A percentile compares a stretch with the other conserved stretches of the same genome.
These are phyloP conservation scores for Miltochrista miniata DNA, from an alignment of 2,888 invertebrate species.

Conservation along the genomic window DNA sequence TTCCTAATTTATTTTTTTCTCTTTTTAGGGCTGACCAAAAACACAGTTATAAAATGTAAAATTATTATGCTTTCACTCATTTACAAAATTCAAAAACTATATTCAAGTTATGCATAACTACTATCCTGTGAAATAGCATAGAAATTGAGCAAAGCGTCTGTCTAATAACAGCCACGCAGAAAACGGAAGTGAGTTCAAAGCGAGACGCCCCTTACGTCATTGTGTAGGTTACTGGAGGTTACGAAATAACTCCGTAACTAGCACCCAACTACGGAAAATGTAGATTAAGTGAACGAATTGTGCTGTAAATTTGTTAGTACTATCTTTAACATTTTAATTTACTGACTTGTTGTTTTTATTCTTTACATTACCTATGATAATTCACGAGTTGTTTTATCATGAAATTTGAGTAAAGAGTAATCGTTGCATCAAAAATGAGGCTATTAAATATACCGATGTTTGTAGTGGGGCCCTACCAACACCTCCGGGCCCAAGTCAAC, in stretches of 20 bases:
- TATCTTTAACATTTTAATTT: slow-evolving; percentile 25
- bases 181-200: slow-evolving; percentile 63
- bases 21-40: no score
- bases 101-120: not conserved
- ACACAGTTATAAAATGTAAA: no score
- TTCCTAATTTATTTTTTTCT: no score
- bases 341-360: not conserved
- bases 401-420: no score
- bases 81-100: not conserved
- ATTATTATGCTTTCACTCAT: not conserved
- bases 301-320: slow-evolving; percentile 34
- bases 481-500: no score
- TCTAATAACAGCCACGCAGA: slow-evolving; percentile 60
- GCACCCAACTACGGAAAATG: slow-evolving; percentile 58
- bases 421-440: no score
- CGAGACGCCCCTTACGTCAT: slow-evolving; percentile 62
- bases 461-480: no score
- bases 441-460: no score
- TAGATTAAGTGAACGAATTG: slow-evolving; percentile 53
- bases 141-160: slow-evolving; percentile 51
- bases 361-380: not conserved
- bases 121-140: slow-evolving; percentile 18
- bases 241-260: slow-evolving; percentile 63
- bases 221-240: slow-evolving; percentile 63
- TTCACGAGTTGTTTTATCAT: not conserved